Conservation (phyloP, 2,888 invertebrate genomes). For the Carcina quercana region DNA sequence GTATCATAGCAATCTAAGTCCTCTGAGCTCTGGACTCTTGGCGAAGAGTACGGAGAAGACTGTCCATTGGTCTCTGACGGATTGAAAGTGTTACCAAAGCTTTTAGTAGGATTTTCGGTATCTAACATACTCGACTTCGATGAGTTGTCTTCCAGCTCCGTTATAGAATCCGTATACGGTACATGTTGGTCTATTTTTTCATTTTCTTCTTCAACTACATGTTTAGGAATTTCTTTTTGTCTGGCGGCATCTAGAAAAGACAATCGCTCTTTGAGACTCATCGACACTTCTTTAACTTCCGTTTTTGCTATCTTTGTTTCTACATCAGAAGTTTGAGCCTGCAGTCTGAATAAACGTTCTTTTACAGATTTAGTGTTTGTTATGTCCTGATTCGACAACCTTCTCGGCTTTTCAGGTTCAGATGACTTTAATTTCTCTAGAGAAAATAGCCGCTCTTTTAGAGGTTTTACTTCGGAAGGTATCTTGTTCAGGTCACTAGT, state of each 20-base stretch:
- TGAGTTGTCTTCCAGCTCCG: conserved; percentile 39
- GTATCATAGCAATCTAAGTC: conserved; percentile 78
- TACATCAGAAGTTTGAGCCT: conserved; percentile 62
- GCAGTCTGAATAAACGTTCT: conserved; percentile 62
- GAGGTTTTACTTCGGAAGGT: conserved; percentile 76
- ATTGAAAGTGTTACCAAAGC: conserved; percentile 77
- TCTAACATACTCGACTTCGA: conserved; percentile 54
- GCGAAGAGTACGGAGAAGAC: conserved; percentile 71
- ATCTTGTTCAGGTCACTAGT: conserved; percentile 61
- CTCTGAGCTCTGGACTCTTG: conserved; percentile 78
- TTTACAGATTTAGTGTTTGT: conserved; percentile 57
- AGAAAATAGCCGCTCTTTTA: conserved; percentile 77
- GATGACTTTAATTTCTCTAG: conserved; percentile 72
- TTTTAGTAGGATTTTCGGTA: conserved; percentile 74
- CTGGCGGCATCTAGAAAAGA: conserved; percentile 67
- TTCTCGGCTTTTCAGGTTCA: conserved; percentile 63
- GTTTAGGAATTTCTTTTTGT: conserved; percentile 63
- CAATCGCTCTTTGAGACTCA: conserved; percentile 70
- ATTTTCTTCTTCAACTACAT: conserved; percentile 53
- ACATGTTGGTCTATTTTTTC: conserved; percentile 37
- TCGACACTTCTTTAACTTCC: conserved; percentile 64
- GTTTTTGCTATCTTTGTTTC: conserved; percentile 49
- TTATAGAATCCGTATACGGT: conserved; percentile 19
- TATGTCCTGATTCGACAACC: conserved; percentile 61
- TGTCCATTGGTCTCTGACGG: conserved; percentile 77